These are phyloP conservation scores for Dipodomys merriami DNA, from an alignment of 2,113 vertebrate genomes.

Conservation along the genomic window DNA sequence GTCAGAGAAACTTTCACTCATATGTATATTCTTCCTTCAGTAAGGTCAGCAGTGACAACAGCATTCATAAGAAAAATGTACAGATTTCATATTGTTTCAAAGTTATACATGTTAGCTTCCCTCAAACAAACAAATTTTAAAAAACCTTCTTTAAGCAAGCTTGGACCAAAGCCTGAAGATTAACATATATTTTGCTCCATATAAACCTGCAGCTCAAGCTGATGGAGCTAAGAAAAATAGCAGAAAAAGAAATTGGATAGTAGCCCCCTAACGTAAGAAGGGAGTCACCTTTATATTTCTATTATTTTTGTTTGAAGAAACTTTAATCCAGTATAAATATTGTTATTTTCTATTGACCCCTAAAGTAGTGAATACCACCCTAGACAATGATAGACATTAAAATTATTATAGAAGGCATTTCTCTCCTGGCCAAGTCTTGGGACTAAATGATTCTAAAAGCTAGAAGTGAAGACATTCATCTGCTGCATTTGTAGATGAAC, in stretches of 20 bases:
- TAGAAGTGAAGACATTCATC: neutral
- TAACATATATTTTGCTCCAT: neutral
- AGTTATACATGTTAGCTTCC: slow-evolving; percentile 7
- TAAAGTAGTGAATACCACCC: neutral
- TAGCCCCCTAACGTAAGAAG: neutral
- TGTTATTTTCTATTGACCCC: neutral
- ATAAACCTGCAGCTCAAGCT: neutral
- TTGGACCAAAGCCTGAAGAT: slow-evolving; percentile 39
- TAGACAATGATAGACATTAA: neutral
- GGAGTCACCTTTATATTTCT: neutral
- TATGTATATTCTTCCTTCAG: neutral
- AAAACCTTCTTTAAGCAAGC: neutral
- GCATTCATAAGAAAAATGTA: neutral
- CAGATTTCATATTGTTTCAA: neutral
- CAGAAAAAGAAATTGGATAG: neutral
- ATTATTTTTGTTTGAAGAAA: slow-evolving; percentile 30
- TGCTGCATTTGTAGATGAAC: neutral
- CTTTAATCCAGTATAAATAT: neutral
- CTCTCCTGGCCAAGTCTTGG: neutral
- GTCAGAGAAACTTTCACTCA: no score
- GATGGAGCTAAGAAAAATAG: neutral
- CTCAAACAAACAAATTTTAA: neutral
- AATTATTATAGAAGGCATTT: neutral
- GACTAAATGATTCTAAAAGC: neutral
- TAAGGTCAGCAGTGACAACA: neutral